Base-by-base conservation (phyloP, 2,113 vertebrate species). In the Phoenicopterus ruber region DNA sequence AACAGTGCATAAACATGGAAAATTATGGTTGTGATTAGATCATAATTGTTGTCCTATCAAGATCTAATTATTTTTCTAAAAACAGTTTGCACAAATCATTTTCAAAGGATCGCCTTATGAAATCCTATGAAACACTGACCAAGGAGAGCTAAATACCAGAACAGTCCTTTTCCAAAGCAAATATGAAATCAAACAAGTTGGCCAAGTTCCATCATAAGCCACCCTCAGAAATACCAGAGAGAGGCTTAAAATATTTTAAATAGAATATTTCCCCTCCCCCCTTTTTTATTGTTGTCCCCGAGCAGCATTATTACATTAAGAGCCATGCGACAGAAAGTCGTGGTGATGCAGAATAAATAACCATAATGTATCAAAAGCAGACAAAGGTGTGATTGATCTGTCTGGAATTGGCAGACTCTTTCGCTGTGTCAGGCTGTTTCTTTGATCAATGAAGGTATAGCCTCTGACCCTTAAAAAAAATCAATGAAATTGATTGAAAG, bases 401-500 rank as follows among this genome's bases (percentile, higher is more conserved):
- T 99, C 99, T 99, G 98, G 98, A 98, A 98, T 98, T 98, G 97
- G 97, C 97, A 98, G 98, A 97, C 97, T 95, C 96, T 98, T 98
- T 98, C 98, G 98, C 98, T 98, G 98, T 98, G 97, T 99, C 98
- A 99, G 98, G 98, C 98, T 98, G 98, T 99, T 99, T 99, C 97
- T 98, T 97, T 98, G 98, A 98, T 99, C 98, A 98, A 98, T 99
- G 98, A 95, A 98, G 97, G 95, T 97, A 92, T 98, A 98, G 98
- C 98, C 98, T 98, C 98, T 99, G 98, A 99, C 98, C 98, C 98
- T 98, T 98, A 97, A 96, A 98, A 98, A 98, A 97, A 98, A 99
- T 99, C 99, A 98, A 98, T 99, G 93, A 62, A 93, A 98, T 99
- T 98, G 98, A 99, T 98, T 97, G 95, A 96, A 98, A 98, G 97